Evolutionary conservation across 2,888 invertebrate genomes (phyloP), one percentile per base, ranked within the genome.

Genomic region (Hyppa rectilinea): DNA sequence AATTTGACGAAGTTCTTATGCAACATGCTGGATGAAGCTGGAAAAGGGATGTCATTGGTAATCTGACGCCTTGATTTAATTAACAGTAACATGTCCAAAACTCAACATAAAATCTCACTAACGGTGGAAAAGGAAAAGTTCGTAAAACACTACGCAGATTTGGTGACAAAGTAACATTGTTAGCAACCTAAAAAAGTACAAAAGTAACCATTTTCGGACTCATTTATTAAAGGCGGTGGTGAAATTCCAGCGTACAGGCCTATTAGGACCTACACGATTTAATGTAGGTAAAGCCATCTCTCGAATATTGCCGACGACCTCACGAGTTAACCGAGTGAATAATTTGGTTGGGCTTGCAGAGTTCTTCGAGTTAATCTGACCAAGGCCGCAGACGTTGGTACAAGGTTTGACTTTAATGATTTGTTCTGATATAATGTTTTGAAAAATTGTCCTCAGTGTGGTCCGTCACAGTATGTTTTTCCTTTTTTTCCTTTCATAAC

Each of bases 271-370:
- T 60, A 75, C 64, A 74, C 75, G 61, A 83, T 71, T 81, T 83
- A 75, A 81, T 84, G 72, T 80, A 80, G 76, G 81, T 71, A 63
- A 47, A 74, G 72, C 55, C 83, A 77, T 80, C 71, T 70, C 56
- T 62, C 56, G 78, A 70, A 73, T 78, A 83, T 78, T 76, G 62
- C 59, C 74, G 68, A 69, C 75, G 53, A 71, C 78, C 71, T 62
- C 69, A 58, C 82, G 69, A 75, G 71, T 84, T 81, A 76, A 65
- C 82, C 69, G 67, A 72, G 64, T 83, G 83, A 83, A 72, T 76
- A 76, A 72, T 73, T 78, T 67, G 49, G 66, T 60, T 50, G 31
- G 59, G n/a, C 36, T 50, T 6, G n/a, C 50, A n/a, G 34, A 53
- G 61, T 71, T 71, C 49, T 71, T 78, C 7, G 34, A 53, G 64